A percentile compares a stretch with the other conserved stretches of the same genome.
These are phyloP conservation scores for Anodontia alba DNA, from an alignment of 2,888 invertebrate species.

Conservation along the genomic window DNA sequence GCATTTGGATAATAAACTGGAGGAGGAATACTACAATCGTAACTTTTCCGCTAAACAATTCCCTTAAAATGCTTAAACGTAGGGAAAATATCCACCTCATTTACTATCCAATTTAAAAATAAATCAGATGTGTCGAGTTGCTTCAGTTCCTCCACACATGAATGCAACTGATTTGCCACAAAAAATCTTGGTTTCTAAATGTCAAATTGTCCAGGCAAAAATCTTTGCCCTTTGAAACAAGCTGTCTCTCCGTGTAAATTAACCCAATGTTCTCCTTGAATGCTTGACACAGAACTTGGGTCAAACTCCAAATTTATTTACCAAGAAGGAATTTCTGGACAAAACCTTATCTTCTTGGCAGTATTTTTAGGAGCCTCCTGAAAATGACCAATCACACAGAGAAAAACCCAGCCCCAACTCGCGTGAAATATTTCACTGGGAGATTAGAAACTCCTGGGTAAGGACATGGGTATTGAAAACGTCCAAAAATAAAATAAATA, in stretches of 20 bases:
- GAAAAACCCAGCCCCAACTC: slow-evolving; percentile 31
- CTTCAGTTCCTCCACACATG: slow-evolving; percentile 25
- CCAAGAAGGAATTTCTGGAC: slow-evolving; percentile 29
- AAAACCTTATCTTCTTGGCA: slow-evolving; percentile 19
- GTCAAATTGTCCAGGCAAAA: slow-evolving; percentile 19
- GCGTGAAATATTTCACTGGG: slow-evolving; percentile 32
- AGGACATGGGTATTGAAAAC: neutral
- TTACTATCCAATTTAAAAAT: slow-evolving; percentile 31
- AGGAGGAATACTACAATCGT: slow-evolving; percentile 22
- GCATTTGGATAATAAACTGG: slow-evolving; percentile 23
- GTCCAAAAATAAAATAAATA: neutral
- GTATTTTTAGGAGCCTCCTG: slow-evolving; percentile 1
- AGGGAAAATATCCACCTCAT: slow-evolving; percentile 27
- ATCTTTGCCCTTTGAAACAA: slow-evolving; percentile 1
- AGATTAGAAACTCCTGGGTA: slow-evolving; percentile 27
- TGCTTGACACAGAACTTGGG: neutral
- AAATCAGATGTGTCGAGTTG: slow-evolving; percentile 12
- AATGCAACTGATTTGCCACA: slow-evolving; percentile 25
- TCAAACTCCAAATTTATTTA: slow-evolving; percentile 14
- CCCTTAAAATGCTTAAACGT: slow-evolving; percentile 39
- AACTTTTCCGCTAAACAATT: slow-evolving; percentile 31
- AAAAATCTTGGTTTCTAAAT: slow-evolving; percentile 39
- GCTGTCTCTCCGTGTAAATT: slow-evolving; percentile 27
- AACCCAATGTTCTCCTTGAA: slow-evolving; percentile 16
- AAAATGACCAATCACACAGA: slow-evolving; percentile 8